These are phyloP conservation scores for Drosophila sproati DNA, from an alignment of 1,140 invertebrate species.

Conservation along the genomic window DNA sequence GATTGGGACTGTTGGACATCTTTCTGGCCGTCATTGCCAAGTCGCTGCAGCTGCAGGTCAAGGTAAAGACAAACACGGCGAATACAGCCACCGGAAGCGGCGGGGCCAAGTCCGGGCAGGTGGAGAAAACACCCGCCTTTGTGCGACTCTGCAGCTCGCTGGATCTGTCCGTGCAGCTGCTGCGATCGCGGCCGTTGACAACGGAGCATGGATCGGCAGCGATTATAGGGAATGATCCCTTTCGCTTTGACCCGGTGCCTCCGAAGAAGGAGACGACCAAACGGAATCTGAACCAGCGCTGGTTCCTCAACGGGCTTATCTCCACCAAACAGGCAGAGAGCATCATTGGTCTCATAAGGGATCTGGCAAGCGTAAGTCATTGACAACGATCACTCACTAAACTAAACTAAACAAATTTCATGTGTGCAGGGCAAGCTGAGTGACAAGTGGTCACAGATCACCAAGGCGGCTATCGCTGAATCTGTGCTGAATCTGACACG, in stretches of 20 bases:
- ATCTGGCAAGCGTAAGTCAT: slow-evolving; percentile 94
- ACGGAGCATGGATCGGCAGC: slow-evolving; percentile 26
- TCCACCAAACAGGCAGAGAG: slow-evolving; percentile 93
- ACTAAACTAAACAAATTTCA: background rate
- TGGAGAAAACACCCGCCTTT: slow-evolving; percentile 76
- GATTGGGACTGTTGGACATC: slow-evolving; percentile 91
- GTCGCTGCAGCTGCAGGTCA: slow-evolving; percentile 93
- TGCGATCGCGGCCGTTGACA: slow-evolving; percentile 47
- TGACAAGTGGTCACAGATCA: slow-evolving; percentile 93
- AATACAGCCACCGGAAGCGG: background rate
- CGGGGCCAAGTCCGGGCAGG: slow-evolving; percentile 48
- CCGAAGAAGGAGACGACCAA: slow-evolving; percentile 55
- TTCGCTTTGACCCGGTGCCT: slow-evolving; percentile 61
- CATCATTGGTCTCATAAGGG: slow-evolving; percentile 94
- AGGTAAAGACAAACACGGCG: slow-evolving; percentile 87
- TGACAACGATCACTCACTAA: too few species aligned
- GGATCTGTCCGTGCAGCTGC: slow-evolving; percentile 77
- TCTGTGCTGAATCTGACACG: slow-evolving; percentile 94
- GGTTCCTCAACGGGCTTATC: slow-evolving; percentile 95
- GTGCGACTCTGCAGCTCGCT: slow-evolving; percentile 78
- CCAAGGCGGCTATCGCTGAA: slow-evolving; percentile 95
- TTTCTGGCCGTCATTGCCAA: slow-evolving; percentile 95
- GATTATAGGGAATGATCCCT: slow-evolving; percentile 50
- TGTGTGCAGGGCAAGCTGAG: slow-evolving; percentile 91
- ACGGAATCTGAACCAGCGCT: slow-evolving; percentile 85